phyloP scores from a whole-genome alignment of 2,888 invertebrate species.

The Cephus pygmeus region DNA sequence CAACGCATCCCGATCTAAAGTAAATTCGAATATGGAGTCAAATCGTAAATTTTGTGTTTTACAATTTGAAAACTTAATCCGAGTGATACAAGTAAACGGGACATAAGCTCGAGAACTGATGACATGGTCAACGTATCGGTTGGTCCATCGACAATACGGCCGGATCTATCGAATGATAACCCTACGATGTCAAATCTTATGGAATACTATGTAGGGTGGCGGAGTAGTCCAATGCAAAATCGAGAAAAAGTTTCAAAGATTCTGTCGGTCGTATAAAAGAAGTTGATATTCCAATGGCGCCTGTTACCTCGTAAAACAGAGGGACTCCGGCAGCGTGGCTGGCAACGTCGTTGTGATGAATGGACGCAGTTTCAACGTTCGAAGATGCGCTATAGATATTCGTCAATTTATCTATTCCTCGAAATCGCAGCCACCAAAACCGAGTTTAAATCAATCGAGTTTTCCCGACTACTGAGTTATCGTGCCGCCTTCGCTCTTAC shows the following conservation, averaged over 20 bases:
- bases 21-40: neutral
- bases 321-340: neutral
- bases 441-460: neutral
- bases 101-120: neutral
- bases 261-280: neutral
- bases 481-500: neutral
- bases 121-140: neutral
- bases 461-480: neutral
- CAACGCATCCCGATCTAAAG: neutral
- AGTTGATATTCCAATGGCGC: neutral
- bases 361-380: conserved; percentile 17
- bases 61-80: neutral
- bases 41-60: neutral
- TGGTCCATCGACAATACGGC: neutral
- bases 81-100: neutral
- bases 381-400: conserved; percentile 19
- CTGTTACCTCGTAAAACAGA: neutral
- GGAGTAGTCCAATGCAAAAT: neutral
- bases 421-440: neutral
- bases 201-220: neutral
- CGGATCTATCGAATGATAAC: neutral
- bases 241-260: neutral
- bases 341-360: conserved; percentile 16
- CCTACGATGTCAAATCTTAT: neutral
- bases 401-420: conserved; percentile 22